Base-by-base conservation (phyloP, 2,888 invertebrate species). In the Hypena proboscidalis region DNA sequence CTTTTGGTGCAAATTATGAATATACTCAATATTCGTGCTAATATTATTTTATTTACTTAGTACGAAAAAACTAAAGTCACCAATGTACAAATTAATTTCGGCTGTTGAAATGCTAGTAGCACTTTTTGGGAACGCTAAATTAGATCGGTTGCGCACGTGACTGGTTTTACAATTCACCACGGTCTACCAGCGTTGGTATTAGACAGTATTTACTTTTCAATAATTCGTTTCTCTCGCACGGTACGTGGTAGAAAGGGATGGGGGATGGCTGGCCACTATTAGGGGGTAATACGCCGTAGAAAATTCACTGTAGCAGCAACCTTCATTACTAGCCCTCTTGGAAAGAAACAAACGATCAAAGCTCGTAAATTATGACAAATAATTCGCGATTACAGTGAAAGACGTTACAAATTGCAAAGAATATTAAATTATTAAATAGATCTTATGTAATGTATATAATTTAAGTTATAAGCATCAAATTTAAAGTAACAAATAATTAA, bases 111-210 rank as follows among this genome's bases (percentile, higher is more conserved):
- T 74, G 74, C 73, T 71, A 68, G 70, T 69, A 78, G 78, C 72
- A 75, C 77, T 80, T 85, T n/a, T 83, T 71, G 83, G 79, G 74
- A 70, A 75, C 76, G 75, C 76, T 79, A 80, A 83, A 83, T 85
- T 84, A 83, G 82, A 85, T 85, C 76, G 77, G 65, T 59, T 58
- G 50, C 58, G 77, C 68, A 69, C 85, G 86, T 86, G 86, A 83
- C 76, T 70, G 52, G 85, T 51, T 74, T 84, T 66, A 67, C 74
- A 74, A 84, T 79, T 67, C 69, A 69, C 65, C 60, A 55, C 64
- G 54, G 53, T 67, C 67, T 58, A 64, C 65, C 63, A 55, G 58
- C 56, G 58, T 60, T 55, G 58, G 58, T 62, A 67, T 77, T 74
- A 70, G 70, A 61, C 62, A 58, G 57, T 75, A 70, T 80, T 78